Conservation (phyloP, 2,797 vertebrate species). For the Molossus alvarezi region DNA sequence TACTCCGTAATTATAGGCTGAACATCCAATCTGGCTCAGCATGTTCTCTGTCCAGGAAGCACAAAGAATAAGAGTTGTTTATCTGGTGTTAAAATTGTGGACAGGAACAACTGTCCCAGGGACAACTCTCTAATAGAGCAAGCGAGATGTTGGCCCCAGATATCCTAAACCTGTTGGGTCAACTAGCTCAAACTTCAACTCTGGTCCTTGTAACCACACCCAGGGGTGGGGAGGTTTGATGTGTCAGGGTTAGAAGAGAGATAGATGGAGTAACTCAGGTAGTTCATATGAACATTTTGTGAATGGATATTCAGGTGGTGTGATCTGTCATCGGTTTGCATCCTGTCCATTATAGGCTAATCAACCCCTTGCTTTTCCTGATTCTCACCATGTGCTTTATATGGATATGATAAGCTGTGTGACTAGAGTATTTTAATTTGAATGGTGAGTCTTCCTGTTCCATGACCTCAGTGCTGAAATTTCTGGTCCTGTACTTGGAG, state of each 20-base stretch:
- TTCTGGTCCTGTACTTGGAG: background rate
- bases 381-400: conserved; percentile 7
- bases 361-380: background rate
- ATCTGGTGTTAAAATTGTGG: background rate
- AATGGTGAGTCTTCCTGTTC: background rate
- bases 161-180: background rate
- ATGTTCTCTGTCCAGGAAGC: background rate
- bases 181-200: background rate
- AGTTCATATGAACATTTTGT: background rate
- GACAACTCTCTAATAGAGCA: background rate
- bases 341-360: background rate
- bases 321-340: background rate
- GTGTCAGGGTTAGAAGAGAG: background rate
- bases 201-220: background rate
- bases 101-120: background rate
- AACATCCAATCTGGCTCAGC: background rate
- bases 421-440: background rate
- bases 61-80: background rate
- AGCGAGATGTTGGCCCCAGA: background rate
- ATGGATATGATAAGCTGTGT: background rate
- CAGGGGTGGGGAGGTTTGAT: background rate
- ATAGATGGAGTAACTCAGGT: background rate
- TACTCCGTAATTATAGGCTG: background rate
- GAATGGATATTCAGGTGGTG: background rate
- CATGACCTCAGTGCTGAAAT: background rate